Percentiles rank a stretch among this genome's conserved stretches.
These are phyloP conservation scores for Lasioglossum vierecki DNA, from an alignment of 2,888 invertebrate species.

Conservation along the genomic window DNA sequence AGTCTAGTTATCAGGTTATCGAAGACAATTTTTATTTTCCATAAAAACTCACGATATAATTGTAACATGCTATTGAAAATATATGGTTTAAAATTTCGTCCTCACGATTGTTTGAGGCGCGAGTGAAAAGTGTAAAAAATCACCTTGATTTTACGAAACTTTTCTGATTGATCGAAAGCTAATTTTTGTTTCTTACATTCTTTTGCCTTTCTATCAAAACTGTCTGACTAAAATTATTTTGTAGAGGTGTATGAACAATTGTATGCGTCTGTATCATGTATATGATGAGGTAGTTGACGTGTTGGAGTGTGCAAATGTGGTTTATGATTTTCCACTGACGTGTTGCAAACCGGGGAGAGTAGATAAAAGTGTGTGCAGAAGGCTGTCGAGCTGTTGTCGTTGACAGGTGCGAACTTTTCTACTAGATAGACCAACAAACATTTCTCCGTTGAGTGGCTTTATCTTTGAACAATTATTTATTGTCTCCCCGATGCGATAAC, in stretches of 20 bases:
- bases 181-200: not conserved
- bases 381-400: not conserved
- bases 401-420: not conserved
- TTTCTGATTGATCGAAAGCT: not conserved
- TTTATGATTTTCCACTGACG: not conserved
- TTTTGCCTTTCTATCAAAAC: not conserved
- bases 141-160: not conserved
- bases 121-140: not conserved
- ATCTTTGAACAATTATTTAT: constrained; percentile 29
- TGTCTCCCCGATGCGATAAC: constrained; percentile 8
- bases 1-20: too few relatives aligned
- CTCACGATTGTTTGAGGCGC: not conserved
- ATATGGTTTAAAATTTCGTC: not conserved
- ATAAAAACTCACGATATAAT: too few relatives aligned
- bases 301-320: not conserved
- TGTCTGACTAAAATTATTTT: not conserved
- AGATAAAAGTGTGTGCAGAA: not conserved
- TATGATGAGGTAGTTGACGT: not conserved
- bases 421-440: not conserved
- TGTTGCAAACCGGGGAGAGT: not conserved
- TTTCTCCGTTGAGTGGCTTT: not conserved
- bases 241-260: not conserved
- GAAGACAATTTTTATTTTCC: too few relatives aligned
- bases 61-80: too few relatives aligned
- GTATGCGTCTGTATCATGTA: not conserved